A percentile compares a stretch with the other conserved stretches of the same genome.
phyloP scores from a whole-genome alignment of 2,888 invertebrate species.

The Brachynemurus nebulosus region DNA sequence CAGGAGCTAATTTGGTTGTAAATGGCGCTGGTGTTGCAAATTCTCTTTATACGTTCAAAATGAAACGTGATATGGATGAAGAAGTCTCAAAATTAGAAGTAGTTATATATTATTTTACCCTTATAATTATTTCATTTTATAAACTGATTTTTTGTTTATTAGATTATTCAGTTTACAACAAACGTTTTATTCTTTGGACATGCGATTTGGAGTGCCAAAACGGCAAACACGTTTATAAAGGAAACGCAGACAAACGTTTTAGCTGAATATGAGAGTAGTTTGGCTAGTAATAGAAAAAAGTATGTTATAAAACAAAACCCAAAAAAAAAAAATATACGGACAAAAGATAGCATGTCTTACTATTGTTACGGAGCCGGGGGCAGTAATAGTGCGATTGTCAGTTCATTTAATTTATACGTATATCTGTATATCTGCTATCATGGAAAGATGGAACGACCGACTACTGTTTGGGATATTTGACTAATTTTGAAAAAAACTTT shows the following conservation, averaged over 20 bases:
- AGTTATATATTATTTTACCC: no score
- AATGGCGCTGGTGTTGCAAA: slow-evolving; percentile 4
- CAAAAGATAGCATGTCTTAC: no score
- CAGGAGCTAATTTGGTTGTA: neutral
- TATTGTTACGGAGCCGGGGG: no score
- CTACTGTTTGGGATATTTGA: no score
- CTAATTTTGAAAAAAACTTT: no score
- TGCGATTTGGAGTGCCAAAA: slow-evolving; percentile 34
- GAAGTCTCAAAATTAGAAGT: slow-evolving; percentile 31
- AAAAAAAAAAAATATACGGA: neutral
- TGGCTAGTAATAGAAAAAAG: slow-evolving; percentile 23
- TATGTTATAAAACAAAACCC: slow-evolving; percentile 21
- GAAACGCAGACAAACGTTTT: slow-evolving; percentile 12
- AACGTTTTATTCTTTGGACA: slow-evolving; percentile 36
- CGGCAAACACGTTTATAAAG: slow-evolving; percentile 34
- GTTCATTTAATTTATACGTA: no score
- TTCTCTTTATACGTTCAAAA: slow-evolving; percentile 12
- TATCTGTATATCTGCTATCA: no score
- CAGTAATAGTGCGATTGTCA: no score
- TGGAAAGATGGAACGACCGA: no score
- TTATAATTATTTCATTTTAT: neutral
- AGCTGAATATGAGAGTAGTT: slow-evolving; percentile 7
- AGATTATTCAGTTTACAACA: slow-evolving; percentile 35
- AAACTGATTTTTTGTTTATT: neutral
- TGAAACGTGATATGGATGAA: slow-evolving; percentile 35